These are phyloP conservation scores for Cydia fagiglandana DNA, from an alignment of 1,140 invertebrate species.

Conservation along the genomic window DNA sequence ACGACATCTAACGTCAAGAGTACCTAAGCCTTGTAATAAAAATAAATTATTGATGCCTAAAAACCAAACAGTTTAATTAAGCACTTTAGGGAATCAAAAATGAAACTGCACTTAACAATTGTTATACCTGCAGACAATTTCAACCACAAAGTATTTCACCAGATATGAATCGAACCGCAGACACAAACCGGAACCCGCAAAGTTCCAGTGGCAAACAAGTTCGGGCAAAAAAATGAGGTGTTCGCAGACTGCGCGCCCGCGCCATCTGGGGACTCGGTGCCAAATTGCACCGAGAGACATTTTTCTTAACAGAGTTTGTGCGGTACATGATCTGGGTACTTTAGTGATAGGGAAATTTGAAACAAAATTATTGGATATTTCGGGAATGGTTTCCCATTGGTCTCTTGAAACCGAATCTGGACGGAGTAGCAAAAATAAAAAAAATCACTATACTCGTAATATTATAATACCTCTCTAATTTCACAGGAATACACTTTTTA, in stretches of 20 bases:
- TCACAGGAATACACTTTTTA: too few relatives aligned
- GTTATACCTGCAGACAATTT: background rate
- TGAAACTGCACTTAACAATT: too few relatives aligned
- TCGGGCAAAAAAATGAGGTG: slow-evolving; percentile 15
- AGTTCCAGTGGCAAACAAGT: slow-evolving; percentile 16
- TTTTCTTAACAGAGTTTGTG: slow-evolving; percentile 4
- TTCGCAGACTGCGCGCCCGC: background rate
- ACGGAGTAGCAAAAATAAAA: too few relatives aligned
- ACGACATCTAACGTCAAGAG: too few relatives aligned
- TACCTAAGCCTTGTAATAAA: too few relatives aligned
- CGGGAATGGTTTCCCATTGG: too few relatives aligned
- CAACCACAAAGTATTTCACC: background rate
- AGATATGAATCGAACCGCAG: background rate
- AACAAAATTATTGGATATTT: too few relatives aligned
- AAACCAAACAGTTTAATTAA: too few relatives aligned
- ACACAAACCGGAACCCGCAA: background rate
- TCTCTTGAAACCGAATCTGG: background rate
- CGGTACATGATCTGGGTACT: background rate
- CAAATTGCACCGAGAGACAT: slow-evolving; percentile 20
- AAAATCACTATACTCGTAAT: too few relatives aligned
- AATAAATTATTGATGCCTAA: too few relatives aligned
- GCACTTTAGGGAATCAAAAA: too few relatives aligned
- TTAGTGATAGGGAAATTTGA: background rate
- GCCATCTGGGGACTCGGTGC: slow-evolving; percentile 11
- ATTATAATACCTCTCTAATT: too few relatives aligned